Evolutionary conservation across 2,797 vertebrate species (phyloP), one percentile per base, ranked within the genome.

Genomic region (Poecilia picta): DNA sequence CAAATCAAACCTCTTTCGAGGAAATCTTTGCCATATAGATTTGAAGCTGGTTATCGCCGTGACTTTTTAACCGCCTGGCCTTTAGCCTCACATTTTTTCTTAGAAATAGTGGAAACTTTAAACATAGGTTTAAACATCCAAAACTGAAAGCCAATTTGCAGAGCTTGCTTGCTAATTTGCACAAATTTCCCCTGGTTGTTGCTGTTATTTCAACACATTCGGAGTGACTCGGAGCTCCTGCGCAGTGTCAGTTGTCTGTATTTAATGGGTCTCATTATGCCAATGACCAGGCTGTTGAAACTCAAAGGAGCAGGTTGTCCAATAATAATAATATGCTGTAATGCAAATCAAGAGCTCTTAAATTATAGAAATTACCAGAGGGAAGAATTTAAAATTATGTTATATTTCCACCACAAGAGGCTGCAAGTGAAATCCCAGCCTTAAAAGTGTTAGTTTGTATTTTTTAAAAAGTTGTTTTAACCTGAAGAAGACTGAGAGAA

Each of bases 201-300:
- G 16, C 75, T 72, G 28, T 72, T 75, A 72, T 72, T 81, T 64
- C 68, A 72, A 47, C 68, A 76, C 55, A 28, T 73, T 28, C 55
- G 33, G 41, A 75, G 45, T 72, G 64, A 51, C 39, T 10, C n/a
- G 57, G 16, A 25, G 72, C 72, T 70, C 28, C 78, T 80, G 78
- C 41, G 59, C 49, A 72, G 51, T 71, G 55, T 73, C 49, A 45
- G 1, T 57, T 36, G 41, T 57, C 59, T 66, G 71, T 53, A 13
- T 51, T 45, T 66, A 25, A 46, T 36, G 39, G 31, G 23, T 76
- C 36, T 76, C 47, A 5, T 64, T n/a, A 49, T 76, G 33, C 46
- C 78, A 57, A 59, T 77, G 55, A 80, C 59, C n/a, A 59, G 13
- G 57, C 49, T 3, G 45, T 28, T 66, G 68, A 57, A 73, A 70